These are phyloP conservation scores for Eumacrocentrus americanus DNA, from an alignment of 2,888 invertebrate genomes.

Conservation along the genomic window DNA sequence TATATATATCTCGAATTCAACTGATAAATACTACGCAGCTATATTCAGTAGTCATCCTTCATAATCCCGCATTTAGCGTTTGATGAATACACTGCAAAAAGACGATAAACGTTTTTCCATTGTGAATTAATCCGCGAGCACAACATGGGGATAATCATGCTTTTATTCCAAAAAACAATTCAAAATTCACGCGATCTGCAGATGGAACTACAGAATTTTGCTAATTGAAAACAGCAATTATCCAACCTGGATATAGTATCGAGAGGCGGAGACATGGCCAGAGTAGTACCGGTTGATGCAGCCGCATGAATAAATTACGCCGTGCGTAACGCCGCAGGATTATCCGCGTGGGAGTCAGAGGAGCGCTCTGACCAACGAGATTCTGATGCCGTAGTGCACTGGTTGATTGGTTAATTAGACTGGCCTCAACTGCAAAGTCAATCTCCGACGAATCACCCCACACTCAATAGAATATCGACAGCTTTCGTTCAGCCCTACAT, in stretches of 20 bases:
- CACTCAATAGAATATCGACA: not conserved
- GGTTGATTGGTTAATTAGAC: slow-evolving; percentile 19
- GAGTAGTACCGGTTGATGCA: not conserved
- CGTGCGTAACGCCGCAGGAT: slow-evolving; percentile 29
- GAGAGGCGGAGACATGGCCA: not conserved
- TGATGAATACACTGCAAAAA: too few species aligned
- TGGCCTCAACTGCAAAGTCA: not conserved
- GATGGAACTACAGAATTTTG: not conserved
- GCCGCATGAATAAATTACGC: slow-evolving; percentile 40
- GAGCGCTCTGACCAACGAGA: not conserved
- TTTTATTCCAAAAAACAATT: not conserved
- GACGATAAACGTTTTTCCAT: not conserved
- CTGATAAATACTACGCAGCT: too few species aligned
- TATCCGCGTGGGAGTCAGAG: slow-evolving; percentile 34
- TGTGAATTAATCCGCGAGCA: not conserved
- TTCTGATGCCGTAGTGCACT: not conserved
- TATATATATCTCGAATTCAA: not conserved
- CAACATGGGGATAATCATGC: not conserved
- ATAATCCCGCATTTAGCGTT: too few species aligned
- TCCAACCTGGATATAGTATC: slow-evolving; percentile 3
- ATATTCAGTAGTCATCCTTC: too few species aligned
- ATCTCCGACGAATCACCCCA: not conserved
- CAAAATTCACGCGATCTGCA: not conserved
- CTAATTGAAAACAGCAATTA: not conserved
- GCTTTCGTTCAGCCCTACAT: too few species aligned